Conservation (phyloP, 2,888 invertebrate genomes). For the Drosophila gaucha region DNA sequence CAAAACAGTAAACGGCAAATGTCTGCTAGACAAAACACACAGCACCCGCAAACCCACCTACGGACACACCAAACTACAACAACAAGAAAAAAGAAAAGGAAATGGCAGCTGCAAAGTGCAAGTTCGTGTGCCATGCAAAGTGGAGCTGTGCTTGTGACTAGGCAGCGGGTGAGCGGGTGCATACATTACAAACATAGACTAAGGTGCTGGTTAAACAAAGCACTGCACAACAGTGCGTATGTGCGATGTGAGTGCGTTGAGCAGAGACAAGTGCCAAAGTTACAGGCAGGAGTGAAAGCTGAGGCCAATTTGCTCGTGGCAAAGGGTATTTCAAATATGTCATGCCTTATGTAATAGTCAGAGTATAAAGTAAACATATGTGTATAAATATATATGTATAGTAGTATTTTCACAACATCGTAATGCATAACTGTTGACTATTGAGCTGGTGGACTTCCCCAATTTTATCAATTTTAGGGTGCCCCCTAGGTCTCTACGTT, state of each 20-base stretch:
- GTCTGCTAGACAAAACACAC: conserved; percentile 64
- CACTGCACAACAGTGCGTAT: conserved; percentile 53
- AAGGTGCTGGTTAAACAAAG: conserved; percentile 49
- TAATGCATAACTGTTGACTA: too few species aligned
- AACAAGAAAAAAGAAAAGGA: conserved; percentile 10
- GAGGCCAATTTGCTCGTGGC: conserved; percentile 40
- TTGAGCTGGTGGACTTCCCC: too few species aligned
- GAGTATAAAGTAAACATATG: too few species aligned
- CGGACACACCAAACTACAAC: conserved; percentile 10
- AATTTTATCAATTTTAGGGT: too few species aligned
- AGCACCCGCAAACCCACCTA: conserved; percentile 9
- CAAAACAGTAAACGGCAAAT: conserved; percentile 74
- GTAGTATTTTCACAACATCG: too few species aligned
- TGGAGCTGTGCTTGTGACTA: conserved; percentile 38
- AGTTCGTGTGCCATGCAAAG: conserved; percentile 78
- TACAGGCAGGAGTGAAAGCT: conserved; percentile 20
- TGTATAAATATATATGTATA: too few species aligned
- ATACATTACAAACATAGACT: conserved; percentile 16
- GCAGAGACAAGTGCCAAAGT: conserved; percentile 7
- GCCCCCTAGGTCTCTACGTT: too few species aligned
- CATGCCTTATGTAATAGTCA: background rate
- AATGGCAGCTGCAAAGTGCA: conserved; percentile 67
- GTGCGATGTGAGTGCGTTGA: conserved; percentile 25
- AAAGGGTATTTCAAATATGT: background rate
- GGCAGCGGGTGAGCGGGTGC: conserved; percentile 6